Evolutionary conservation across 1,140 invertebrate genomes (phyloP), one percentile per base, ranked within the genome.

Genomic region (Chironomus tepperi): DNA sequence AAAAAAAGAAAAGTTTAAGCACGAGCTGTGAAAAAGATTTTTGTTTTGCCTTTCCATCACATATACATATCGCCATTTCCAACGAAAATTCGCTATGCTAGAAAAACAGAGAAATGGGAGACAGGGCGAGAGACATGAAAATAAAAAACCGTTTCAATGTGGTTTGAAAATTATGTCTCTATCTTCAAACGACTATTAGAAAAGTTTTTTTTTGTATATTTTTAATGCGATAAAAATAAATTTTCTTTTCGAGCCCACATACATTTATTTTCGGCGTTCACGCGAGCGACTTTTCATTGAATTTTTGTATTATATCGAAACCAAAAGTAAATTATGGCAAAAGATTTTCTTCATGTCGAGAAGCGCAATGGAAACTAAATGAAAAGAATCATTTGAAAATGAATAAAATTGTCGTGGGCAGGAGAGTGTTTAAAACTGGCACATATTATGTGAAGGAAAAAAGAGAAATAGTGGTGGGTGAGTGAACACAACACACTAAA

Each of bases 271-370:
- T 57, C 47, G 47, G 47, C 47, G 47, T 57, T 57, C 47, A 57
- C 47, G 47, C 47, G 47, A 57, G 47, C 47, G 47, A 57, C 47
- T 57, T 57, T 57, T 57, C 47, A 57, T 57, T 57, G 47, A 57
- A 57, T 57, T n/a, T 34, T 5, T n/a, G 47, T n/a, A 57, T 57
- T 57, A 57, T 57, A 57, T 57, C n/a, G 47, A 57, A 57, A 57
- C 47, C 47, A 57, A 57, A 57, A 57, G 47, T 57, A 57, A 57
- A 57, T 57, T 57, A 57, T 57, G 47, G 47, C 47, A 57, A 57
- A 57, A 43, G 9, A 57, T 57, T 57, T 57, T 57, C n/a, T n/a
- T 15, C n/a, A 57, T 57, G 47, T n/a, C 47, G 47, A 47, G 8
- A 47, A 47, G 43, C 8, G 43, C 43, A 47, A 47, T 47, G 43